Evolutionary conservation across 2,888 invertebrate species (phyloP).

Genomic region (Labia minor): DNA sequence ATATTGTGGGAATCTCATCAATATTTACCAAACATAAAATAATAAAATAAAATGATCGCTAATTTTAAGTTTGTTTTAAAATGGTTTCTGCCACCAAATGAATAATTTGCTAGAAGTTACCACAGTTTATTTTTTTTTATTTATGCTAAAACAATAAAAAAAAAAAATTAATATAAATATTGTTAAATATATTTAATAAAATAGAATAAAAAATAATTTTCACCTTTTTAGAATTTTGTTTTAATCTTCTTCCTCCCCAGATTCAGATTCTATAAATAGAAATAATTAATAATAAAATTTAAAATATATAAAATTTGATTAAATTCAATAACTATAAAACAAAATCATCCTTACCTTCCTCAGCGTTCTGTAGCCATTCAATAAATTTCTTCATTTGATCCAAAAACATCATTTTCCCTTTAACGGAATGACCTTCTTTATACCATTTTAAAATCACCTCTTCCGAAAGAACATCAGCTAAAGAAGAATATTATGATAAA

Average conservation of each 20-base stretch:
- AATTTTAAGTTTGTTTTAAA: background rate
- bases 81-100: background rate
- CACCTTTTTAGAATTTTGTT: background rate
- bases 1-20: background rate
- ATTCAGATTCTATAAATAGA: conserved; percentile 31
- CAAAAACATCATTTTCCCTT: conserved; percentile 95
- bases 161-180: too few species aligned
- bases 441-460: conserved; percentile 95
- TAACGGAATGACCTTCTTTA: conserved; percentile 81
- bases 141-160: background rate
- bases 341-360: conserved; percentile 54
- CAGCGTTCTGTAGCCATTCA: conserved; percentile 94
- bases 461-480: conserved; percentile 85
- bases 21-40: background rate
- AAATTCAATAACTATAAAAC: background rate
- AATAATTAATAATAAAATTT: conserved; percentile 14
- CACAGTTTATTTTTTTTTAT: background rate
- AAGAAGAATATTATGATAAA: conserved; percentile 30
- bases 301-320: background rate
- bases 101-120: background rate
- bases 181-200: too few species aligned
- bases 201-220: background rate
- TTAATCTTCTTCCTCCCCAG: conserved; percentile 32
- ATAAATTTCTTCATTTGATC: conserved; percentile 97
- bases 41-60: background rate